A percentile compares a stretch with the other conserved stretches of the same genome.
These are phyloP conservation scores for Octodonta nipae DNA, from an alignment of 2,888 invertebrate species.

Conservation along the genomic window DNA sequence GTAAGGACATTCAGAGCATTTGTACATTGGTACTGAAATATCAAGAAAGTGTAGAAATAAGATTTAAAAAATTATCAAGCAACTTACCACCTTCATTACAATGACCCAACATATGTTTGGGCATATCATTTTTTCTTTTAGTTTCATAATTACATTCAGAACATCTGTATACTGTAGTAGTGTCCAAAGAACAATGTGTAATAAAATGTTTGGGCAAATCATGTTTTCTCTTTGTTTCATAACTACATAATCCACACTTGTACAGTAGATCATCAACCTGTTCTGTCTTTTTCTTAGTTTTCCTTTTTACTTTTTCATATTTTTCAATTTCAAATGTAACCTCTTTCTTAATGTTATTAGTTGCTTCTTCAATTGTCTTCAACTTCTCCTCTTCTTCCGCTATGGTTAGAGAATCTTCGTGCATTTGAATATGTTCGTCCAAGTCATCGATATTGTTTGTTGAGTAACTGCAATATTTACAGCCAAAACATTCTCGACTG, in stretches of 20 bases:
- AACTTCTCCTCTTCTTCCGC: neutral
- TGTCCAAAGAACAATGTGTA: slow-evolving; percentile 8
- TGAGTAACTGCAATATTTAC: neutral
- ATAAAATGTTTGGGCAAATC: slow-evolving; percentile 15
- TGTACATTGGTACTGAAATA: slow-evolving; percentile 9
- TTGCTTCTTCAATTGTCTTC: neutral
- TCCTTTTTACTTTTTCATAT: no score
- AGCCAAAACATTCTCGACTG: neutral
- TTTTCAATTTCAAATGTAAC: neutral
- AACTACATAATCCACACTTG: neutral
- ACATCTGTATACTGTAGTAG: slow-evolving; percentile 14
- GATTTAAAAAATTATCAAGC: neutral
- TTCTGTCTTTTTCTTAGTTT: no score
- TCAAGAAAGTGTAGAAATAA: neutral
- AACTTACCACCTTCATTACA: slow-evolving; percentile 16
- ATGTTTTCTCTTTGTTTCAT: slow-evolving; percentile 7
- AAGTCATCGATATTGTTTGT: neutral
- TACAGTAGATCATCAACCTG: no score
- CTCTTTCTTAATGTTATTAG: neutral
- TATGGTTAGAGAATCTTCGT: no score
- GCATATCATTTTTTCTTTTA: slow-evolving; percentile 20
- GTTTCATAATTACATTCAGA: slow-evolving; percentile 19
- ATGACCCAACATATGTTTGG: slow-evolving; percentile 20
- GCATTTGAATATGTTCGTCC: neutral
- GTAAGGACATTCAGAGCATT: slow-evolving; percentile 16